Evolutionary conservation across 2,888 invertebrate species (phyloP).

Genomic region (Hipparchia semele): DNA sequence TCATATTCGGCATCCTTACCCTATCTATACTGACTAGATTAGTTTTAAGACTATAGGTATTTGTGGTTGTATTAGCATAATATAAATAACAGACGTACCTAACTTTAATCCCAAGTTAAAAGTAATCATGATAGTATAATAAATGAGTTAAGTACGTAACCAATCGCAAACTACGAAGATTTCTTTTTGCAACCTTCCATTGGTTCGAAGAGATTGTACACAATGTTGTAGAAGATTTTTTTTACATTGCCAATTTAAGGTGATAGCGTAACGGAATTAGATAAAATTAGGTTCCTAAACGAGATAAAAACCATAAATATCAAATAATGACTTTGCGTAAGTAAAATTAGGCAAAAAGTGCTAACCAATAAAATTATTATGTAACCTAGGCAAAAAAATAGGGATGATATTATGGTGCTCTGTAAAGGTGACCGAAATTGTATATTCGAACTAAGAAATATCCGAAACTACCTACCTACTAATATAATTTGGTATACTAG

Average conservation of each 20-base stretch:
- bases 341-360: background rate
- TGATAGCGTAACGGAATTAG: constrained; percentile 40
- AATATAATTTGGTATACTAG: background rate
- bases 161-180: constrained; percentile 1
- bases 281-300: constrained; percentile 21
- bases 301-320: no score
- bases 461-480: background rate
- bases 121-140: background rate
- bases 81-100: no score
- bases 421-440: background rate
- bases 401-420: no score
- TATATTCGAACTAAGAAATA: background rate
- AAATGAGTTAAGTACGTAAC: background rate
- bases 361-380: no score
- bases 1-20: no score
- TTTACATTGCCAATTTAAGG: constrained; percentile 40
- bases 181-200: constrained; percentile 35
- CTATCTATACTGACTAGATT: no score
- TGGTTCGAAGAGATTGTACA: constrained; percentile 35
- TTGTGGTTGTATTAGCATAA: no score
- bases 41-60: no score
- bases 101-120: no score
- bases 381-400: background rate
- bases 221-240: constrained; percentile 30
- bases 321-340: background rate